phyloP scores from a whole-genome alignment of 2,797 vertebrate genomes.

The Falco peregrinus region DNA sequence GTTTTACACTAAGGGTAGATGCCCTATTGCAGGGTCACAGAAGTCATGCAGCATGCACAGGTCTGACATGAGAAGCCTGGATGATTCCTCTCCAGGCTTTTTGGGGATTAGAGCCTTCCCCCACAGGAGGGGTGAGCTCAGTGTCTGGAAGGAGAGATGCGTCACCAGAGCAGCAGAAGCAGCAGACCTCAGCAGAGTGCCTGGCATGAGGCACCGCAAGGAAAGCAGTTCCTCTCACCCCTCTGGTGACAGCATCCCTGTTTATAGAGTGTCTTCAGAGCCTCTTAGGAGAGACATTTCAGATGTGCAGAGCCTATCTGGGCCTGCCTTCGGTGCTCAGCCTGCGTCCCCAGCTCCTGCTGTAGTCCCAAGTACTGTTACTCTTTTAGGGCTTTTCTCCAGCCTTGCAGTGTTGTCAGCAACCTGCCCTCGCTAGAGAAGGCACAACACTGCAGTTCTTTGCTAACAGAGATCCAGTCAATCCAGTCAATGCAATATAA shows the following conservation, averaged over 20 bases:
- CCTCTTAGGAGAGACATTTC: not conserved
- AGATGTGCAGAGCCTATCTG: not conserved
- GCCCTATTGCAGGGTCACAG: not conserved
- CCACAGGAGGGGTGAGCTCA: not conserved
- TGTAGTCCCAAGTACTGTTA: not conserved
- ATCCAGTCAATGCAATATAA: not conserved
- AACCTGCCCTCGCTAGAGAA: not conserved
- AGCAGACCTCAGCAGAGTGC: not conserved
- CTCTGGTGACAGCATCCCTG: not conserved
- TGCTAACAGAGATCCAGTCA: not conserved
- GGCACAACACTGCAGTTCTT: not conserved
- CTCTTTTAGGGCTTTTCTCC: not conserved
- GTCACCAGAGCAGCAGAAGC: not conserved
- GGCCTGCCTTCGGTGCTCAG: not conserved
- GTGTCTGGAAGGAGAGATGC: not conserved
- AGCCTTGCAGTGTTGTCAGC: not conserved
- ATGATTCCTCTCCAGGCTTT: not conserved
- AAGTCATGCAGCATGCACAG: not conserved
- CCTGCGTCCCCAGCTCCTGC: not conserved
- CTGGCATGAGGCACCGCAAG: fast-evolving
- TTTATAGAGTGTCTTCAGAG: not conserved
- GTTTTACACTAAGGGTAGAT: not conserved
- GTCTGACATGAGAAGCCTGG: not conserved
- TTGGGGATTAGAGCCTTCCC: not conserved
- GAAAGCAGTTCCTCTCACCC: not conserved